phyloP scores from a whole-genome alignment of 1,140 invertebrate species.

The Eulimnadia texana region DNA sequence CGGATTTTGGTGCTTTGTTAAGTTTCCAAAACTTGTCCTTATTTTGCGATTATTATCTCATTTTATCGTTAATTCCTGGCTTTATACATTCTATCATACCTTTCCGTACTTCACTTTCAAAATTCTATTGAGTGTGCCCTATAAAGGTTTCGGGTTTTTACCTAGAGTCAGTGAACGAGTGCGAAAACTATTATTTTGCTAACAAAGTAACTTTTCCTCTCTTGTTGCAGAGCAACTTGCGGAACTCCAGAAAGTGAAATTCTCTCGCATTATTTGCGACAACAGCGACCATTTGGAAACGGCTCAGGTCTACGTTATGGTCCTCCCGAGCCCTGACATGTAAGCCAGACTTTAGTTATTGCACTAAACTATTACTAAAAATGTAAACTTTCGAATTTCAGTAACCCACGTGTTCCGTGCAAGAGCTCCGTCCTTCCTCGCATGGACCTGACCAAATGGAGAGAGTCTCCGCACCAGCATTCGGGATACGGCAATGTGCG shows the following conservation, averaged over 20 bases:
- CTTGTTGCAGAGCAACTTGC: slow-evolving; percentile 28
- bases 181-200: neutral
- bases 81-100: no score
- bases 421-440: slow-evolving; percentile 69
- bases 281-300: slow-evolving; percentile 32
- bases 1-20: no score
- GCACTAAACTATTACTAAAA: neutral
- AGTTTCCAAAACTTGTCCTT: no score
- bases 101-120: no score
- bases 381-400: slow-evolving; percentile 31
- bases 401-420: slow-evolving; percentile 78
- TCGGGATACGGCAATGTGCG: slow-evolving; percentile 9
- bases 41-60: no score
- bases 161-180: neutral
- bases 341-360: slow-evolving; percentile 16
- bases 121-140: no score
- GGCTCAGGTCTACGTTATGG: slow-evolving; percentile 26
- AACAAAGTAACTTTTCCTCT: neutral
- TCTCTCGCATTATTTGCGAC: slow-evolving; percentile 31
- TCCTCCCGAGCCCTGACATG: slow-evolving; percentile 23
- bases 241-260: slow-evolving; percentile 29
- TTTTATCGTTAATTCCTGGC: no score
- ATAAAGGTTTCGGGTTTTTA: neutral
- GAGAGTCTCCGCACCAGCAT: slow-evolving; percentile 6
- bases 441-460: slow-evolving; percentile 75